phyloP scores from a whole-genome alignment of 2,888 invertebrate species.

The Drosophila algonquin region DNA sequence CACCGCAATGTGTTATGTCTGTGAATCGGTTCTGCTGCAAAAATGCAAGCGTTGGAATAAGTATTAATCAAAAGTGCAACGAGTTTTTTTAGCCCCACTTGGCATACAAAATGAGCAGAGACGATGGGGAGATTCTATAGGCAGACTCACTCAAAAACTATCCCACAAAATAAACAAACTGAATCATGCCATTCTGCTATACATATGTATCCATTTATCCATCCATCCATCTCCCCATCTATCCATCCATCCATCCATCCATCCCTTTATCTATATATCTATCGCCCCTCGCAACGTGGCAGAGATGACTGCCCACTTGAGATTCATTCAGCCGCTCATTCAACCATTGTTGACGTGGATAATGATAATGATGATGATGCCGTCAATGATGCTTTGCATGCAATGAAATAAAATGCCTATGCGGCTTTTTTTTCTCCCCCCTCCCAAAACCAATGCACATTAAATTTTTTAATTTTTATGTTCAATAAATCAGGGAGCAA shows the following conservation, averaged over 20 bases:
- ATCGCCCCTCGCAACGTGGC: constrained; percentile 21
- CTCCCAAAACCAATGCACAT: constrained; percentile 23
- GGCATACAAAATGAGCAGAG: constrained; percentile 22
- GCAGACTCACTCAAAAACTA: constrained; percentile 15
- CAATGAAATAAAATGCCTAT: constrained; percentile 51
- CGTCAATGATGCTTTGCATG: constrained; percentile 34
- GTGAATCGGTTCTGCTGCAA: constrained; percentile 79
- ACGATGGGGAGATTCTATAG: not conserved
- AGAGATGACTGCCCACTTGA: constrained; percentile 55
- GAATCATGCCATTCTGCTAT: constrained; percentile 40
- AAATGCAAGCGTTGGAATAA: not conserved
- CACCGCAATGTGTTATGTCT: constrained; percentile 83
- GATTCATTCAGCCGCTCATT: constrained; percentile 59
- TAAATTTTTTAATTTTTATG: constrained; percentile 66
- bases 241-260: constrained; percentile 17
- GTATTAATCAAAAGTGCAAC: constrained; percentile 7
- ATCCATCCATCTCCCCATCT: constrained; percentile 20
- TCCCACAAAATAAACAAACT: constrained; percentile 49
- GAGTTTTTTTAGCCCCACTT: constrained; percentile 5
- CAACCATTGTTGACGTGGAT: constrained; percentile 58
- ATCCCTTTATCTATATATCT: constrained; percentile 32
- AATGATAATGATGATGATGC: constrained; percentile 43
- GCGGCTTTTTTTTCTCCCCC: constrained; percentile 37
- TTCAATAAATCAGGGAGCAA: constrained; percentile 20
- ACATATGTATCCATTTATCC: constrained; percentile 30